Base-by-base conservation (phyloP, 2,113 vertebrate genomes). In the Bombycilla garrulus region DNA sequence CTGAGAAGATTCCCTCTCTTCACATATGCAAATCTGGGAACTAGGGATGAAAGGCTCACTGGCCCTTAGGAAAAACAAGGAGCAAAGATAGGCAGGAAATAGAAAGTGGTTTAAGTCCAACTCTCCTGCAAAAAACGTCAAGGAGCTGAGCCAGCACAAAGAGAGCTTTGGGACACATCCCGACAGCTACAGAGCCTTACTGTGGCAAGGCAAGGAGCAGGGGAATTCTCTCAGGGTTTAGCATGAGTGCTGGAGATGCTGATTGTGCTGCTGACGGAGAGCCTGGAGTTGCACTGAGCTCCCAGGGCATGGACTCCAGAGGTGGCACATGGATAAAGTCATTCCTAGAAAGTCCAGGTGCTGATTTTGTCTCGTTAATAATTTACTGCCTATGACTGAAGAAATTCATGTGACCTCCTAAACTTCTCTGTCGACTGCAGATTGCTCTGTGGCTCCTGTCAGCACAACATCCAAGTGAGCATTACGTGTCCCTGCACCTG, bases 21-120 rank as follows among this genome's bases (percentile, higher is more conserved):
- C 77, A 24, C 53, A 21, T 4, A 84, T 78, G 86, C 89, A 89
- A 65, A 92, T 81, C 26, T 7, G 18, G 40, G 40, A 6, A 36
- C 6, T 1, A 20, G 56, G 38, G 31, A 64, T 48, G 57, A 93
- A 86, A 81, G 88, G 36, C 24, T 78, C 20, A 36, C 28, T 9
- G 57, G 88, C 58, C 33, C 51, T 42, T 5, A 15, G 10, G 38
- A 78, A 84, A 89, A 89, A 83, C 69, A 66, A 61, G 1, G n/a
- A 77, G 92, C 67, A 77, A 50, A 89, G 90, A 67, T 0, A 62
- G 61, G 66, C 90, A 85, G 82, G 86, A 93, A 87, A 85, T 5
- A 71, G 88, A 95, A 91, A 92, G 79, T 40, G 82, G 71, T 77
- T 65, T 11, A 73, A 77, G 72, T 54, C 82, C 94, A 92, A 4